Evolutionary conservation across 2,888 invertebrate species (phyloP), one percentile per base, ranked within the genome.

Genomic region (Malthinus seriepunctatus): DNA sequence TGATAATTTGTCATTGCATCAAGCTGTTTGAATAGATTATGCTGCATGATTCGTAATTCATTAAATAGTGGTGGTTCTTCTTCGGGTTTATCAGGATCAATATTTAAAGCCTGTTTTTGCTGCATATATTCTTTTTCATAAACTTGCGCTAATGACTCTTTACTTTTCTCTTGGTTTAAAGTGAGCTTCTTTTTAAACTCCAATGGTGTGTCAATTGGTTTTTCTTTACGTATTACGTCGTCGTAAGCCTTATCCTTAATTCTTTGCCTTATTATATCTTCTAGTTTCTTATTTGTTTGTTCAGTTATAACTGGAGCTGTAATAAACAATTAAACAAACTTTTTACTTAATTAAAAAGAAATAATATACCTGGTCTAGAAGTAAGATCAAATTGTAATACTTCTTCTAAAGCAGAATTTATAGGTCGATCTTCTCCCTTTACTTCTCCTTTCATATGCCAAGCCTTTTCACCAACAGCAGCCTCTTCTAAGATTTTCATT

Each of bases 361-460:
- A 32, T 10, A 31, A 34, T 8, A 60, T 66, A 75, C 82, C 81
- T 55, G 93, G 92, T 71, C 92, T 83, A 1, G 88, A 83, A 0
- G 89, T 89, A 15, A 91, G 82, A 73, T 97, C 95, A 79, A 95
- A 96, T 72, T 95, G 92, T 0, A 98, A 84, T 58, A 93, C 87
- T 79, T 97, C 95, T 79, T 97, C 91, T 0, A 99, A 81, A 14
- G 98, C 79, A 1, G 97, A 95, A 80, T 98, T 96, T 75, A 93
- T 90, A 0, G 97, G 97, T 52, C 98, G 82, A 58, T 81, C 84
- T 0, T 82, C 79, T 0, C 89, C 93, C 55, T 85, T 84, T 0
- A 94, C 86, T 83, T 99, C 98, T 62, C 98, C 98, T 73, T 88
- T 89, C 42, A 97, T 78, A 73, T 95, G 94, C 98, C 98, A 99